Conservation (phyloP, 2,888 invertebrate genomes). For the Ennomos erosarius region DNA sequence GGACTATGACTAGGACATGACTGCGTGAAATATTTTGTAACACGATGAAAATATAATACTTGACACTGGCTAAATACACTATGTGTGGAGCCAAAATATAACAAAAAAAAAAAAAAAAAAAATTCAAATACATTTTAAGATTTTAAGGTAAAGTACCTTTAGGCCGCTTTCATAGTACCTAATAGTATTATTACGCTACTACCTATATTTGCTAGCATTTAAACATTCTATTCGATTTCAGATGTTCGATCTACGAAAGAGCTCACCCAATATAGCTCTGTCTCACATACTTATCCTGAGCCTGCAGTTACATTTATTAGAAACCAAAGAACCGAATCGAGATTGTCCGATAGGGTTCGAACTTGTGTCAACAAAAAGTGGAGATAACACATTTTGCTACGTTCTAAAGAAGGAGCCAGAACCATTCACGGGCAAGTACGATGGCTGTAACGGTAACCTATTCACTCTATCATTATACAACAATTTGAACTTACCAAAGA, state of each 20-base stretch:
- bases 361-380: slow-evolving; percentile 50
- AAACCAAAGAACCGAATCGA: slow-evolving; percentile 41
- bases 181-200: too few relatives aligned
- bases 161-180: too few relatives aligned
- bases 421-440: slow-evolving; percentile 63
- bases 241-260: slow-evolving; percentile 56
- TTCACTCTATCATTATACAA: slow-evolving; percentile 61
- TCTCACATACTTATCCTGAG: slow-evolving; percentile 49
- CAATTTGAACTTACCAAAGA: slow-evolving; percentile 56
- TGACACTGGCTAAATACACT: too few relatives aligned
- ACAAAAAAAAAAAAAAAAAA: too few relatives aligned
- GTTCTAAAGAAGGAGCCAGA: slow-evolving; percentile 68
- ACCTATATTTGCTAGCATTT: too few relatives aligned
- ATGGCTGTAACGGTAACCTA: slow-evolving; percentile 69
- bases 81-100: too few relatives aligned
- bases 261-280: slow-evolving; percentile 38
- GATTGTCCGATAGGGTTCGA: slow-evolving; percentile 73
- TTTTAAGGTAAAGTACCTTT: too few relatives aligned
- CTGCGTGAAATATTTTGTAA: too few relatives aligned
- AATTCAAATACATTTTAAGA: too few relatives aligned
- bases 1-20: too few relatives aligned
- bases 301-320: slow-evolving; percentile 42
- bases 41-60: too few relatives aligned
- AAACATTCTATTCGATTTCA: slow-evolving; percentile 41
- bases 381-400: slow-evolving; percentile 59